A percentile compares a stretch with the other conserved stretches of the same genome.
Evolutionary conservation across 2,113 vertebrate species (phyloP).

Genomic region (Neodon shergylaensis): DNA sequence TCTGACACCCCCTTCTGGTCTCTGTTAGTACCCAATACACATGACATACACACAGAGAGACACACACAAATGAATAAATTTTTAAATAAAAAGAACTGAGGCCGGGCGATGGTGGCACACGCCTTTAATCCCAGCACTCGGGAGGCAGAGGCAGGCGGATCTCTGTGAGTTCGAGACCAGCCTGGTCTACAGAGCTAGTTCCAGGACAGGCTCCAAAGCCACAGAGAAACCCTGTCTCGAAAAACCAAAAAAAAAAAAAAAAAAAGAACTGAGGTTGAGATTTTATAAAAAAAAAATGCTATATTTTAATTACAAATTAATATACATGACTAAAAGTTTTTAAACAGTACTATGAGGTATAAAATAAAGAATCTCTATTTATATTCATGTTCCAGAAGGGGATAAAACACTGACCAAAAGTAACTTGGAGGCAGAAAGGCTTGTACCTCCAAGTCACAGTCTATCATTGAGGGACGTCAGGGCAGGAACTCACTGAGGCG

Average conservation of each 20-base stretch:
- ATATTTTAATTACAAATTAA: constrained; percentile 54
- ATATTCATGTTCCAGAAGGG: background rate
- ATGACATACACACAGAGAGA: background rate
- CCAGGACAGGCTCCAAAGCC: no score
- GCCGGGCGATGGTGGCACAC: no score
- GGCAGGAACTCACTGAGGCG: background rate
- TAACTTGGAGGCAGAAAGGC: no score
- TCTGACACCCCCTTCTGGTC: background rate
- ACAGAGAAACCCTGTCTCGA: no score
- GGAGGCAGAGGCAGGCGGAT: no score
- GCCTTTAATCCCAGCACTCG: no score
- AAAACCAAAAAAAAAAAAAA: background rate
- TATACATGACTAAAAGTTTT: background rate
- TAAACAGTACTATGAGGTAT: background rate
- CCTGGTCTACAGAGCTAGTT: no score
- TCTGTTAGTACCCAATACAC: background rate
- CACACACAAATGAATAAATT: background rate
- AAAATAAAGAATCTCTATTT: constrained; percentile 36
- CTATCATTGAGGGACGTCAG: no score
- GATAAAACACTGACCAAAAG: background rate
- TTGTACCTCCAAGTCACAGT: background rate
- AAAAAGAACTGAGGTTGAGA: background rate
- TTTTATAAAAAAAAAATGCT: background rate
- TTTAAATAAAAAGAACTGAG: background rate
- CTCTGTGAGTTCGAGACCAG: no score